Base-by-base conservation (phyloP, 2,113 vertebrate species). In the Solenodon paradoxus region DNA sequence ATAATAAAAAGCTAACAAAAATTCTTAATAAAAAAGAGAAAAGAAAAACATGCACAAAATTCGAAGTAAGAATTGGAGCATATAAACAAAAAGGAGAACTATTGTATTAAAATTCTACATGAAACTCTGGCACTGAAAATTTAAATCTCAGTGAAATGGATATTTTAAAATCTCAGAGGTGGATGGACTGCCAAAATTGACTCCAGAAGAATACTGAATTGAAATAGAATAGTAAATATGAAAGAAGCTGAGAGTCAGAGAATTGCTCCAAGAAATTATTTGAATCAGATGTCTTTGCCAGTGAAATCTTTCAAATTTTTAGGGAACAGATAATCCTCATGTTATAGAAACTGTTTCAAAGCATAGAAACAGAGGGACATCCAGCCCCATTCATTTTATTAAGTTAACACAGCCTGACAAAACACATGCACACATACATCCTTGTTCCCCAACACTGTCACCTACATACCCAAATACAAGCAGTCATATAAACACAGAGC, bases 241-340 rank as follows among this genome's bases (percentile, higher is more conserved):
- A 90, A 88, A 66, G 77, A 85, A 16, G 66, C 28, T 49, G n/a
- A 71, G 61, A 77, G 40, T 89, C 3, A 32, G 75, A 92, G 57
- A 90, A 77, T 57, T 2, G 38, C 81, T 97, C 85, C 72, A 95
- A 94, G 78, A 95, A 85, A 91, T 74, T 49, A 89, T 83, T 85
- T 94, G 59, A 95, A 94, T 45, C 85, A 97, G 92, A 89, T 87
- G 92, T 68, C 51, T 95, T 94, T 94, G 63, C 82, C 86, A 92
- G 35, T 83, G 90, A 89, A 95, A 92, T 63, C 35, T 80, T 93
- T 95, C 90, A 80, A 71, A 89, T 55, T 90, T 92, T 92, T 83
- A 84, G 75, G 57, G 90, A 92, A 96, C 74, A 95, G 83, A 96
- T 95, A 96, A 96, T 97, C 88, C 69, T 66, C 35, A 8, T 71